Base-by-base conservation (phyloP, 2,888 invertebrate species). In the Leptopterna dolabrata region DNA sequence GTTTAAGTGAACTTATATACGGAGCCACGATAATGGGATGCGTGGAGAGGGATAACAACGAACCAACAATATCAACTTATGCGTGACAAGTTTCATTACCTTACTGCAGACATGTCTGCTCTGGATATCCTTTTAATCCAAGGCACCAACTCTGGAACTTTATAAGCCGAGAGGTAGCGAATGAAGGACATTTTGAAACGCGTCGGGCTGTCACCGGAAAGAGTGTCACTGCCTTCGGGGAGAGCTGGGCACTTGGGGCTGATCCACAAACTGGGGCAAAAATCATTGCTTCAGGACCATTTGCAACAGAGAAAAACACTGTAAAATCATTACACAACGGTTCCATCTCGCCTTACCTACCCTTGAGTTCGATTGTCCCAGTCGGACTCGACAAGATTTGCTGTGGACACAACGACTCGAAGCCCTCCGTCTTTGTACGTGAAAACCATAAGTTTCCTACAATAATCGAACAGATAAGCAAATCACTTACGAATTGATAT, bases 351-450 rank as follows among this genome's bases (percentile, higher is more conserved):
- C 7, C 7, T 36, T 36, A 36, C 7, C 76, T 82, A 96, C 94
- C 98, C 98, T 92, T 99, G 98, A 0, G 98, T 97, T 90, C 98
- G 95, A 91, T 98, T 96, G 90, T 96, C 95, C 99, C 99, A 99
- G 92, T 99, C 99, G 89, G 96, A 95, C 30, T 95, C 93, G 90
- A 98, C 96, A 3, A 99, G 93, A 93, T 99, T 99, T 0, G 98
- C 97, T 0, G 98, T 98, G 0, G 96, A 97, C 45, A 99, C 94
- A 0, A 98, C 95, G 7, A 99, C 95, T 14, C 98, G 93, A 84
- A 98, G 92, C 0, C 97, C 96, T 0, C 95, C 94, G 90, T 97
- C 95, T 88, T 94, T 95, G 91, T 98, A 98, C 80, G 95, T 94
- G 0, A 98, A 93, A 0, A 99, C 91, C 93, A 97, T 97, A 94